Percentiles rank a stretch among this genome's conserved stretches.
Evolutionary conservation across 2,888 invertebrate species (phyloP).

Genomic region (Tubulanus polymorphus): DNA sequence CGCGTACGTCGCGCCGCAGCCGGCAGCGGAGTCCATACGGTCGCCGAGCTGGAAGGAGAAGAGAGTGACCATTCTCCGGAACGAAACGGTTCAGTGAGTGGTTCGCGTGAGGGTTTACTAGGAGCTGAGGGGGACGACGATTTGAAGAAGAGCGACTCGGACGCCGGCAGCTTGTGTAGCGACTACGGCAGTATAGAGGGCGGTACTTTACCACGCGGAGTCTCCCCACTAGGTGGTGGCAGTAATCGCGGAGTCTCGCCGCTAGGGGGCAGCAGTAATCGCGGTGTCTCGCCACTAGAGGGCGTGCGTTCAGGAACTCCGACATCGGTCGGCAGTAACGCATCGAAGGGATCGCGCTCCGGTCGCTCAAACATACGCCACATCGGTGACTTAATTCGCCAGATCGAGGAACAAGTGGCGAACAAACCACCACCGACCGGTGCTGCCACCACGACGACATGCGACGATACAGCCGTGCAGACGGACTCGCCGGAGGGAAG

Average conservation of each 20-base stretch:
- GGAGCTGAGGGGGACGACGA: neutral
- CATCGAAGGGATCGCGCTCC: neutral
- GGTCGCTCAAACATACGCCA: neutral
- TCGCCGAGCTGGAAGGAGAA: neutral
- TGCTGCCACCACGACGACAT: neutral
- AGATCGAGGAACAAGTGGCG: constrained; percentile 1
- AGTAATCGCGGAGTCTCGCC: neutral
- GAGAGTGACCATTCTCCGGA: no score
- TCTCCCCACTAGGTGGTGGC: no score
- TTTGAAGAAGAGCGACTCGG: neutral
- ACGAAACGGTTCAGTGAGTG: neutral
- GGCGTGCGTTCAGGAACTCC: no score
- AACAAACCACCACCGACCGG: neutral
- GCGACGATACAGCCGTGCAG: neutral
- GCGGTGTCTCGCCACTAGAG: neutral
- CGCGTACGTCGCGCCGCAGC: neutral
- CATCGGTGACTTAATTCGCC: neutral
- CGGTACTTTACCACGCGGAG: neutral
- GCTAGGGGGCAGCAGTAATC: neutral
- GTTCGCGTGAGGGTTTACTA: neutral
- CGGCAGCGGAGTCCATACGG: neutral
- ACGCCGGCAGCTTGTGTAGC: neutral
- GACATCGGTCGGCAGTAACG: neutral
- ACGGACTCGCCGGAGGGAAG: no score
- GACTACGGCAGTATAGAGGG: neutral